phyloP scores from a whole-genome alignment of 2,113 vertebrate genomes.

The Mus pahari region DNA sequence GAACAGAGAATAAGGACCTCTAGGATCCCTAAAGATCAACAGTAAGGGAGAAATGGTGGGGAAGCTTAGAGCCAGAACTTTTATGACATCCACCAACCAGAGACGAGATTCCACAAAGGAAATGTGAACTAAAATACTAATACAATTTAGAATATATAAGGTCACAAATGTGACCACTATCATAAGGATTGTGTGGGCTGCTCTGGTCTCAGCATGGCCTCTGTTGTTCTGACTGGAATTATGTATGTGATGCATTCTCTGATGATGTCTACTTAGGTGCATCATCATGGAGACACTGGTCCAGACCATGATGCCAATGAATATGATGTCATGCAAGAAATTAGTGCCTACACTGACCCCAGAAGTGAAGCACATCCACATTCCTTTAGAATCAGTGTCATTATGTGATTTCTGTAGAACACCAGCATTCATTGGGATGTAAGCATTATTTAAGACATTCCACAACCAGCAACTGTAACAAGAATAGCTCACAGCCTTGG shows the following conservation, averaged over 20 bases:
- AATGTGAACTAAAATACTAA: too few species aligned
- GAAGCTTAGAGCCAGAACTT: too few species aligned
- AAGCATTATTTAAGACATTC: neutral
- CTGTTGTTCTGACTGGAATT: neutral
- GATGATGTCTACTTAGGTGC: neutral
- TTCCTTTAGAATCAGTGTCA: neutral
- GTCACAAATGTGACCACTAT: too few species aligned
- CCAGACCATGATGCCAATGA: neutral
- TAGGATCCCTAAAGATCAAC: too few species aligned
- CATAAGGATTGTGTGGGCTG: too few species aligned
- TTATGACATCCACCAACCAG: too few species aligned
- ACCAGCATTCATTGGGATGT: neutral
- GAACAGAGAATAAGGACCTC: too few species aligned
- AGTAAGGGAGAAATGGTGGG: too few species aligned
- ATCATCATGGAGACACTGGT: neutral
- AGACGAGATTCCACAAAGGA: too few species aligned
- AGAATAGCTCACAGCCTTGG: neutral
- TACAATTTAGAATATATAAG: too few species aligned
- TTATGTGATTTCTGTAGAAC: neutral
- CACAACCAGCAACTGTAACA: neutral
- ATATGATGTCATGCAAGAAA: neutral
- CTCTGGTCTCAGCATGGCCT: too few species aligned
- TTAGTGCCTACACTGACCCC: neutral
- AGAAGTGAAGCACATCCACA: neutral
- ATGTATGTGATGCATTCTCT: neutral